Evolutionary conservation across 2,797 vertebrate genomes (phyloP).

Genomic region (Pseudomugil gertrudae): DNA sequence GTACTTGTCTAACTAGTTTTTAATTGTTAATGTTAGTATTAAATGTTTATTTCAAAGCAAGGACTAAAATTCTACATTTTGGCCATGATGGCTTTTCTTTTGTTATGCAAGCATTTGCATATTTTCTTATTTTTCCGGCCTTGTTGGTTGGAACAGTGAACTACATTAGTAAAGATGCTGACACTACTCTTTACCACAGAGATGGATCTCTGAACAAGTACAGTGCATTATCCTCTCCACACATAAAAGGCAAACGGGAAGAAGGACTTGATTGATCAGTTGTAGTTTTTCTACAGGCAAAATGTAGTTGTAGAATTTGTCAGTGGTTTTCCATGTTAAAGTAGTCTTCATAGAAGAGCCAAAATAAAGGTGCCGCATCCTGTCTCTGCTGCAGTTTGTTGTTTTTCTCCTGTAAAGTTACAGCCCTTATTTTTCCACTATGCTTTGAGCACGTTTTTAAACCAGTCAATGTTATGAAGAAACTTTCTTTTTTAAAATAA

Average conservation of each 20-base stretch:
- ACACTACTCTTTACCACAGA: neutral
- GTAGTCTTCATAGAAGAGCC: no score
- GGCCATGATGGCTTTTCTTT: neutral
- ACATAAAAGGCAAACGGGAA: neutral
- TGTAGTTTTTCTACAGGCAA: neutral
- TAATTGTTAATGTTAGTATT: neutral
- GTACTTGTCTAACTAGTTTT: no score
- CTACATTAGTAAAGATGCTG: conserved; percentile 6
- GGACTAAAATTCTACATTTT: neutral
- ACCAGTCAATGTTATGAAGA: no score
- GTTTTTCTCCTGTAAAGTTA: neutral
- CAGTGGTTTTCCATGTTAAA: neutral
- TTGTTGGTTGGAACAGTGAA: neutral
- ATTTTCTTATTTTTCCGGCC: neutral
- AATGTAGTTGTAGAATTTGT: neutral
- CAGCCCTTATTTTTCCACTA: neutral
- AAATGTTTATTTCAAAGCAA: neutral
- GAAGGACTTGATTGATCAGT: neutral
- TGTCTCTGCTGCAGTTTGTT: neutral
- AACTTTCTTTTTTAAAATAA: no score
- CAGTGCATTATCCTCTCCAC: neutral
- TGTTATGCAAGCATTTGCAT: neutral
- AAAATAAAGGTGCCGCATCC: no score
- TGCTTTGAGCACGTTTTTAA: neutral
- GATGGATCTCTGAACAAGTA: neutral